Evolutionary conservation across 2,888 invertebrate genomes (phyloP).

Genomic region (Malthinus seriepunctatus): DNA sequence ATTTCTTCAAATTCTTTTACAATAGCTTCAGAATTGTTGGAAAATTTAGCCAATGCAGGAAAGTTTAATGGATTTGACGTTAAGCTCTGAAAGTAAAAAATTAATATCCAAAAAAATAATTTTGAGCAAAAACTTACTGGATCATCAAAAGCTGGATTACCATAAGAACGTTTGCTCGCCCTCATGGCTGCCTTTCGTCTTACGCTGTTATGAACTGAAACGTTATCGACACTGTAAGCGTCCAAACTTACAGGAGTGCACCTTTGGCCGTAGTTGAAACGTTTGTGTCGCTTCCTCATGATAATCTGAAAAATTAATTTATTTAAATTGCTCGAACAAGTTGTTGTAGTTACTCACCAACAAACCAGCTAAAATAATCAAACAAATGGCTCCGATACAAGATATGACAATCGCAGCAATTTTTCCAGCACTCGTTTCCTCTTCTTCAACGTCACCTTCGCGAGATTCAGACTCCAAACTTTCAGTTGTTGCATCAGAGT

Average conservation of each 20-base stretch:
- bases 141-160: conserved; percentile 90
- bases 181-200: conserved; percentile 75
- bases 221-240: conserved; percentile 88
- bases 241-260: conserved; percentile 88
- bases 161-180: conserved; percentile 84
- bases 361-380: conserved; percentile 75
- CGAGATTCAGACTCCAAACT: conserved; percentile 29
- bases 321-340: background rate
- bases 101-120: conserved; percentile 1
- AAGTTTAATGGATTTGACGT: conserved; percentile 78
- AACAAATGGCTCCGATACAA: conserved; percentile 76
- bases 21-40: conserved; percentile 70
- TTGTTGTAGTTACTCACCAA: conserved; percentile 62
- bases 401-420: conserved; percentile 83
- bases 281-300: conserved; percentile 79
- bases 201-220: conserved; percentile 79
- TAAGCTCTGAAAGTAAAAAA: conserved; percentile 56
- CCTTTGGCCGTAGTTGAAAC: conserved; percentile 81
- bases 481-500: conserved; percentile 30
- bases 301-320: conserved; percentile 66
- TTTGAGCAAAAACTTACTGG: conserved; percentile 64
- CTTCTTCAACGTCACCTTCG: conserved; percentile 34
- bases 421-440: conserved; percentile 65
- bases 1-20: conserved; percentile 82
- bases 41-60: conserved; percentile 75